Conservation (phyloP, 2,113 vertebrate genomes). For the Takifugu bimaculatus region DNA sequence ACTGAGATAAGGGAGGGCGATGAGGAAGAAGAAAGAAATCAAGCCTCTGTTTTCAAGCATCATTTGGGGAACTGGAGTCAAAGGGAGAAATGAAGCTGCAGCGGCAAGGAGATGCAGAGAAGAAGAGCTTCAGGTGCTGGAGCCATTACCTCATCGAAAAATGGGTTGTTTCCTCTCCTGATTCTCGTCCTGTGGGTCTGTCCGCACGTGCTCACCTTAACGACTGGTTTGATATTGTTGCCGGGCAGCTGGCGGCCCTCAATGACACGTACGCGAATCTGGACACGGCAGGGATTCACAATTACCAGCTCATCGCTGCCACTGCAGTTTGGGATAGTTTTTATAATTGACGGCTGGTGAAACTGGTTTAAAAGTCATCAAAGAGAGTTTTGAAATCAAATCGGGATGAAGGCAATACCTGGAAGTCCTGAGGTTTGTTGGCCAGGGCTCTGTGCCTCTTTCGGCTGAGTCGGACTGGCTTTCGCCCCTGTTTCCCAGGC, state of each 20-base stretch:
- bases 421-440: slow-evolving; percentile 94
- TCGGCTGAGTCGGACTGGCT: slow-evolving; percentile 71
- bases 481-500: slow-evolving; percentile 73
- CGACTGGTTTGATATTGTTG: slow-evolving; percentile 93
- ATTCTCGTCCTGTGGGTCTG: slow-evolving; percentile 92
- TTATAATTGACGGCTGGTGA: slow-evolving; percentile 3
- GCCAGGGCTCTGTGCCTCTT: slow-evolving; percentile 78
- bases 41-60: not conserved
- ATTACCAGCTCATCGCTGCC: no score
- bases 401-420: slow-evolving; percentile 74
- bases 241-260: slow-evolving; percentile 88
- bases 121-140: not conserved
- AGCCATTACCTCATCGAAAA: slow-evolving; percentile 86
- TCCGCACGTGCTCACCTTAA: slow-evolving; percentile 86
- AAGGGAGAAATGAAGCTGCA: not conserved
- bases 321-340: not conserved
- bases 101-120: not conserved
- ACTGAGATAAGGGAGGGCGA: slow-evolving; percentile 11
- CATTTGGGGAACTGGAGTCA: slow-evolving; percentile 2
- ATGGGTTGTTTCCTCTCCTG: slow-evolving; percentile 91
- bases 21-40: slow-evolving; percentile 19
- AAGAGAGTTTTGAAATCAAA: slow-evolving; percentile 17
- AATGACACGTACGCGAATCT: slow-evolving; percentile 89
- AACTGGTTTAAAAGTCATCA: not conserved
- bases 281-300: slow-evolving; percentile 5